Percentiles rank a stretch among this genome's conserved stretches.
phyloP scores from a whole-genome alignment of 2,113 vertebrate species.

The Cercopithecus mona region DNA sequence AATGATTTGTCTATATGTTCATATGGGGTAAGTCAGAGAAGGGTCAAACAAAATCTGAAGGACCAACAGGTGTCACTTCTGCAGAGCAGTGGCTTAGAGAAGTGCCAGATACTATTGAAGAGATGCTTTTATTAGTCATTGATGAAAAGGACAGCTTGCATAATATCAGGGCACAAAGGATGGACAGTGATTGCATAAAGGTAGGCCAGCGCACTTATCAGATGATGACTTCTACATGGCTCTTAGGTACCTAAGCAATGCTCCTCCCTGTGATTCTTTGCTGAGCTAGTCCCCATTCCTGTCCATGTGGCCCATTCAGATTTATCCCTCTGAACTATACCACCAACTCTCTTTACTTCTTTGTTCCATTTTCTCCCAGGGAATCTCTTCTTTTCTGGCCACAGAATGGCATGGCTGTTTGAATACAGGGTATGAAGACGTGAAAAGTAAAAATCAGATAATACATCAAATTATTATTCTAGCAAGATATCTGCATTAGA shows the following conservation, averaged over 20 bases:
- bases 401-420: background rate
- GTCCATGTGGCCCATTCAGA: background rate
- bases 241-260: background rate
- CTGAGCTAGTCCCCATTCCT: background rate
- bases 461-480: background rate
- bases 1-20: slow-evolving; percentile 44
- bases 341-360: background rate
- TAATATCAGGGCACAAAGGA: background rate
- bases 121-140: slow-evolving; percentile 46
- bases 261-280: background rate
- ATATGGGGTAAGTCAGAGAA: slow-evolving; percentile 36
- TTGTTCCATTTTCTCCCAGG: background rate
- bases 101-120: slow-evolving; percentile 18
- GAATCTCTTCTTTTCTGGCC: background rate
- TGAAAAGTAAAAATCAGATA: background rate
- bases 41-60: slow-evolving; percentile 43
- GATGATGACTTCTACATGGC: slow-evolving; percentile 16
- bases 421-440: background rate
- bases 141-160: slow-evolving; percentile 8
- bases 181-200: background rate
- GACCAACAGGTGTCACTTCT: slow-evolving; percentile 46
- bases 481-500: background rate
- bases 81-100: slow-evolving; percentile 44
- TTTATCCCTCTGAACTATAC: background rate
- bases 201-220: background rate